Percentiles rank a stretch among this genome's conserved stretches.
Conservation (phyloP, 2,888 invertebrate species). For the Scaptodrosophila latifasciaeformis region DNA sequence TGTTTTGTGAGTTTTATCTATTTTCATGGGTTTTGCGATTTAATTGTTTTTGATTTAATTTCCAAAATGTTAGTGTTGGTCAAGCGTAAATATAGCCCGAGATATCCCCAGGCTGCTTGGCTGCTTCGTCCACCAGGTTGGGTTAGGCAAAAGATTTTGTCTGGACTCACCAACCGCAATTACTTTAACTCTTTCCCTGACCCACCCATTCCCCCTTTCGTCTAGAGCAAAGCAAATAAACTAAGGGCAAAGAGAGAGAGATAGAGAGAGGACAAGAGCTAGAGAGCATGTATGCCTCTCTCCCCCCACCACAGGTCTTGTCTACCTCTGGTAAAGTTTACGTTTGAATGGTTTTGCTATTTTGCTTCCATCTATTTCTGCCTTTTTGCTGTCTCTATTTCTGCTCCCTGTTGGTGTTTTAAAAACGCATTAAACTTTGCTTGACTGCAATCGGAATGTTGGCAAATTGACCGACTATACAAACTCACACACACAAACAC, state of each 20-base stretch:
- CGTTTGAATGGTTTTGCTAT: too few species aligned
- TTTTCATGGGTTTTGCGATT: constrained; percentile 26
- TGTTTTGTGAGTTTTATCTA: constrained; percentile 19
- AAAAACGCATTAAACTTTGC: constrained; percentile 51
- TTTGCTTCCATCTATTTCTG: too few species aligned
- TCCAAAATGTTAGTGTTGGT: constrained; percentile 13
- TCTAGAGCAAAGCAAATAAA: constrained; percentile 28
- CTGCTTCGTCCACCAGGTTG: too few species aligned
- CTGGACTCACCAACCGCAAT: background rate
- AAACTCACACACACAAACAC: too few species aligned
- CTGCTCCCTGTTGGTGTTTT: constrained; percentile 29
- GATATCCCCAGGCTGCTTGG: too few species aligned
- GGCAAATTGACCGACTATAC: background rate
- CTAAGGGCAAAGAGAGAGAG: background rate
- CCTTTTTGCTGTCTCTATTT: background rate
- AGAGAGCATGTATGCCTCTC: too few species aligned
- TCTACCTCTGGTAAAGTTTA: too few species aligned
- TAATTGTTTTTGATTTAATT: constrained; percentile 50
- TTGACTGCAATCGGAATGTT: background rate
- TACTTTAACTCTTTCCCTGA: too few species aligned
- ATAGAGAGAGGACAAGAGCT: too few species aligned
- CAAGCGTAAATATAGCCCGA: too few species aligned
- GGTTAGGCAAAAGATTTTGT: constrained; percentile 20
- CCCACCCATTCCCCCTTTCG: background rate
- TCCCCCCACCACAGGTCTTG: too few species aligned